Evolutionary conservation across 2,113 vertebrate species (phyloP).

Genomic region (Vireo altiloquus): DNA sequence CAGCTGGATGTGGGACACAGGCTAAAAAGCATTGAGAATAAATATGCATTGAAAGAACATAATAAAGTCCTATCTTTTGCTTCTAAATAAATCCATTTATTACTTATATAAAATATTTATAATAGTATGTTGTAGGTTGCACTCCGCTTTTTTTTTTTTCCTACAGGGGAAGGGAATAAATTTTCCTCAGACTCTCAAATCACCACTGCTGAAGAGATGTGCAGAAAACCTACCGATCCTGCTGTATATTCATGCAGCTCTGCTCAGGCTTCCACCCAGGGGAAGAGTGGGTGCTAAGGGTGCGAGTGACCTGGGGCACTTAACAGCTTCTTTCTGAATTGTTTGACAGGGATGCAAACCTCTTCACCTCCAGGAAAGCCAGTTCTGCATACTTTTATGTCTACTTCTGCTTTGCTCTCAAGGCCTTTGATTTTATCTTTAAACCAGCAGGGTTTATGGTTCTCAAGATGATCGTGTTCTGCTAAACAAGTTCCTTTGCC

Average conservation of each 20-base stretch:
- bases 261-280: not conserved
- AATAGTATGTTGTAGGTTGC: not conserved
- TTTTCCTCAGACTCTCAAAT: not conserved
- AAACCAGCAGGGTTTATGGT: not conserved
- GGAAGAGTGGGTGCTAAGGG: not conserved
- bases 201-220: not conserved
- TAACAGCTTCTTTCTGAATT: not conserved
- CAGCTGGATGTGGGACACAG: not conserved
- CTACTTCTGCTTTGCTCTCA: constrained; percentile 7
- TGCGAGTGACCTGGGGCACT: not conserved
- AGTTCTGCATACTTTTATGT: not conserved
- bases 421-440: constrained; percentile 53
- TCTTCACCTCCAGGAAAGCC: not conserved
- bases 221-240: not conserved
- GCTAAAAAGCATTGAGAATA: not conserved
- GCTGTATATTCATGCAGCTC: not conserved
- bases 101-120: not conserved
- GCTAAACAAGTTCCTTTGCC: constrained; percentile 42
- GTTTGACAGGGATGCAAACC: constrained; percentile 4
- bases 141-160: not conserved
- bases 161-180: not conserved
- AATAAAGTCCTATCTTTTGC: not conserved
- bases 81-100: not conserved
- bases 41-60: not conserved
- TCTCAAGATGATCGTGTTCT: not conserved